Evolutionary conservation across 2,888 invertebrate genomes (phyloP), one percentile per base, ranked within the genome.

Genomic region (Zaprionus bogoriensis): DNA sequence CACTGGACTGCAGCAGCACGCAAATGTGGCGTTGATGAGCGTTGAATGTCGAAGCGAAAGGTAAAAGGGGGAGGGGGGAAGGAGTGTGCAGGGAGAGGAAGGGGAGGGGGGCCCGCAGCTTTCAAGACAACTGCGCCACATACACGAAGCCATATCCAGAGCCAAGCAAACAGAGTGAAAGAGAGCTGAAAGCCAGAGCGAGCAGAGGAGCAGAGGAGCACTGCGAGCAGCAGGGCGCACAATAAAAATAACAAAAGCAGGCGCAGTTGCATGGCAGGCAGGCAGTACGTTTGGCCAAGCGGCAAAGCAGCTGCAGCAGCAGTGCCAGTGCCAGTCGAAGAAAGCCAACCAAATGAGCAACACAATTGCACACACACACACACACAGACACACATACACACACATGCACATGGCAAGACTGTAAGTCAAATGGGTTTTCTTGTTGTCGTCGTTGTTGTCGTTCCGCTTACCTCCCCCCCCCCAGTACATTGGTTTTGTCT

Each of bases 21-120:
- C 74, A 80, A 82, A 81, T 82, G 80, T 80, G 82, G 77, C 80
- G 82, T 80, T 81, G 80, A 80, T 80, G 80, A 82, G 80, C 68
- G 58, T 69, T 62, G 77, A 62, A 61, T 64, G 74, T 55, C 41
- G 25, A 53, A 39, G 47, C 36, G 27, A 19, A 51, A 55, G 66
- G 52, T 57, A 54, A 53, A 55, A 19, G 19, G 19, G 14, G 4
- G 12, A 30, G 30, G 7, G 10, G 32, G 2, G 14, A 14, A 3
- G 3, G 32, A 12, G 2, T 14, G 32, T 1, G 7, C 0, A 14
- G 14, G 14, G 5, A 32, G 14, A n/a, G 30, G 4, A 6, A 32
- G 30, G 12, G 14, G 14, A 14, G 32, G 14, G 7, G 17, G 17
- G 17, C 17, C 32, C 32, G 32, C 32, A 36, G 32, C 9, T 36